Evolutionary conservation across 2,113 vertebrate species (phyloP).

Genomic region (Chloroceryle aenea): DNA sequence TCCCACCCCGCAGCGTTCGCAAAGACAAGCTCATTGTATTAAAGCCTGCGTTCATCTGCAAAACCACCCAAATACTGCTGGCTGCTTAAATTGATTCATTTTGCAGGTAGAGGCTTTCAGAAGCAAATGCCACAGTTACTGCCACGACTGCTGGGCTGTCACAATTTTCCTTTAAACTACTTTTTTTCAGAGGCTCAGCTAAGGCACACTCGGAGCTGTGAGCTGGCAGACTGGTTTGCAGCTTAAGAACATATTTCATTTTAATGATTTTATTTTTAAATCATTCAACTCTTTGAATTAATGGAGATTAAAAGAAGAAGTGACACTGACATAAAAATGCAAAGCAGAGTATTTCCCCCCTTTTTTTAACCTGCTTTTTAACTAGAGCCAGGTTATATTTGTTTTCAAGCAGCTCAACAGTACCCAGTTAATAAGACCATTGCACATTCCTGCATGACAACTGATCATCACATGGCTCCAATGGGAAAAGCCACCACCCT

Average conservation of each 20-base stretch:
- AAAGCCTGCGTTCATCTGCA: background rate
- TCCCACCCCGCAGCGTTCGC: background rate
- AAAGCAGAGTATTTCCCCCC: background rate
- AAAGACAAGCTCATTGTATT: background rate
- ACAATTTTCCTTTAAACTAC: background rate
- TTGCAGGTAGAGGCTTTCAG: background rate
- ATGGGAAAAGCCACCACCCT: background rate
- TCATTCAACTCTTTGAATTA: conserved; percentile 33
- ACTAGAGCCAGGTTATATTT: background rate
- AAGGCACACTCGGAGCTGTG: background rate
- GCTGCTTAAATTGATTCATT: background rate
- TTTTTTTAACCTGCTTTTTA: background rate
- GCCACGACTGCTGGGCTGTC: background rate
- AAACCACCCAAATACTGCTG: background rate
- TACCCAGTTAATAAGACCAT: background rate
- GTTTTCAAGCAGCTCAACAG: background rate
- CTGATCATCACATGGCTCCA: background rate
- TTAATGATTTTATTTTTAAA: conserved; percentile 56
- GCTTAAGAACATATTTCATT: conserved; percentile 2
- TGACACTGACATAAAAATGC: background rate
- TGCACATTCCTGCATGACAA: background rate
- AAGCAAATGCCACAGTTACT: background rate
- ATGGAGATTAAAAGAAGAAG: conserved; percentile 24
- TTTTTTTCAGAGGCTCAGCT: background rate
- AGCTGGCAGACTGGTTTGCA: conserved; percentile 4